Evolutionary conservation across 2,888 invertebrate genomes (phyloP).

Genomic region (Poecilobothrus nobilitatus): DNA sequence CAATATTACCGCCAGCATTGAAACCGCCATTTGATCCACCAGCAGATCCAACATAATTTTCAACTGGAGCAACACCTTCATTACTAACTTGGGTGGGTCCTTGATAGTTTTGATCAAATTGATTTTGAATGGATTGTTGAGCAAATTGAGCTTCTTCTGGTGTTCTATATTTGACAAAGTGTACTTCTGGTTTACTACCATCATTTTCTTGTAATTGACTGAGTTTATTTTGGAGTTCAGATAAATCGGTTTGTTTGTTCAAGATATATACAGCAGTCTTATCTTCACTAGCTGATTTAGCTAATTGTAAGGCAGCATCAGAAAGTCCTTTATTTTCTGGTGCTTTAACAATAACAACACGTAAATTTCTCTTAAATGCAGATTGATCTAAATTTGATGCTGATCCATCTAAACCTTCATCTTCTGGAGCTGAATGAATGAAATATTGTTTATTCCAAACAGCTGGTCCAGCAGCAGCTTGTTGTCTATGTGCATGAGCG

Average conservation of each 20-base stretch:
- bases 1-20: not conserved
- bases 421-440: slow-evolving; percentile 32
- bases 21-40: not conserved
- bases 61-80: slow-evolving; percentile 31
- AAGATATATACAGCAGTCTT: slow-evolving; percentile 39
- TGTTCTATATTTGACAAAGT: slow-evolving; percentile 38
- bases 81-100: slow-evolving; percentile 28
- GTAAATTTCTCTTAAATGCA: slow-evolving; percentile 30
- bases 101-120: slow-evolving; percentile 31
- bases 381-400: slow-evolving; percentile 24
- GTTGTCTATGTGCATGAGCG: not conserved
- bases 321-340: slow-evolving; percentile 33
- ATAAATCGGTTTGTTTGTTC: slow-evolving; percentile 33
- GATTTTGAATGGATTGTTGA: slow-evolving; percentile 32
- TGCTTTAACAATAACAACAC: slow-evolving; percentile 38
- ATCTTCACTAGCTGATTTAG: slow-evolving; percentile 35
- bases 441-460: slow-evolving; percentile 34
- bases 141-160: slow-evolving; percentile 35
- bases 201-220: slow-evolving; percentile 26
- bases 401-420: slow-evolving; percentile 30
- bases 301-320: slow-evolving; percentile 33
- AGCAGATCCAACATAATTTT: slow-evolving; percentile 9
- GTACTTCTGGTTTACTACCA: slow-evolving; percentile 35
- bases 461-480: not conserved
- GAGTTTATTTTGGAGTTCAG: slow-evolving; percentile 31